Percentiles rank a stretch among this genome's conserved stretches.
Evolutionary conservation across 2,113 vertebrate genomes (phyloP).

Genomic region (Microtus ochrogaster): DNA sequence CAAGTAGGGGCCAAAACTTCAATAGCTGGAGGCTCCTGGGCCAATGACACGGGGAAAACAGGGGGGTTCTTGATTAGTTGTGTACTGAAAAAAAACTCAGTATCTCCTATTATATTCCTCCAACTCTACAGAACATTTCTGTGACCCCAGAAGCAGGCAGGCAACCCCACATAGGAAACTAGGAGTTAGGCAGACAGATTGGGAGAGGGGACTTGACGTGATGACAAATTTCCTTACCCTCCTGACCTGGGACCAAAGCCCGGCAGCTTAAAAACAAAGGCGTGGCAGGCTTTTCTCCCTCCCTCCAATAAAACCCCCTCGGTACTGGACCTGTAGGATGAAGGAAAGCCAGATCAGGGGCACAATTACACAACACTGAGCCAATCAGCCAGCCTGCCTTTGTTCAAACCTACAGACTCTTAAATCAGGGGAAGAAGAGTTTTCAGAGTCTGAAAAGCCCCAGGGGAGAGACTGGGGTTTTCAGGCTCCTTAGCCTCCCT

Average conservation of each 20-base stretch:
- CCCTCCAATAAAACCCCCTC: neutral
- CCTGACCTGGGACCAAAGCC: neutral
- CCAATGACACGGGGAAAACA: neutral
- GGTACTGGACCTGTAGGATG: neutral
- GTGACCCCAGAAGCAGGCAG: neutral
- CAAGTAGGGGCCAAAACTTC: neutral
- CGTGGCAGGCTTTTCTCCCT: neutral
- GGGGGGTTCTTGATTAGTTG: neutral
- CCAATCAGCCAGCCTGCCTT: neutral
- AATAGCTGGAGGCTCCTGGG: neutral
- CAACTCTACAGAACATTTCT: neutral
- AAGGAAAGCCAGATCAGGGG: neutral
- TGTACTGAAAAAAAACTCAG: neutral
- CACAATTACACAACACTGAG: neutral
- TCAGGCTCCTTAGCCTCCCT: neutral
- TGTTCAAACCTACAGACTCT: neutral
- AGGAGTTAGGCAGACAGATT: neutral
- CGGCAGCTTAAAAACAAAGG: neutral
- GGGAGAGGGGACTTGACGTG: neutral
- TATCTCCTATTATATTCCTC: neutral
- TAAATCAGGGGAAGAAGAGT: neutral
- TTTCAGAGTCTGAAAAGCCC: neutral
- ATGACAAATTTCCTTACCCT: neutral
- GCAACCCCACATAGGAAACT: neutral
- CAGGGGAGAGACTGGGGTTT: neutral